Conservation (phyloP, 2,888 invertebrate genomes). For the Automeris io region DNA sequence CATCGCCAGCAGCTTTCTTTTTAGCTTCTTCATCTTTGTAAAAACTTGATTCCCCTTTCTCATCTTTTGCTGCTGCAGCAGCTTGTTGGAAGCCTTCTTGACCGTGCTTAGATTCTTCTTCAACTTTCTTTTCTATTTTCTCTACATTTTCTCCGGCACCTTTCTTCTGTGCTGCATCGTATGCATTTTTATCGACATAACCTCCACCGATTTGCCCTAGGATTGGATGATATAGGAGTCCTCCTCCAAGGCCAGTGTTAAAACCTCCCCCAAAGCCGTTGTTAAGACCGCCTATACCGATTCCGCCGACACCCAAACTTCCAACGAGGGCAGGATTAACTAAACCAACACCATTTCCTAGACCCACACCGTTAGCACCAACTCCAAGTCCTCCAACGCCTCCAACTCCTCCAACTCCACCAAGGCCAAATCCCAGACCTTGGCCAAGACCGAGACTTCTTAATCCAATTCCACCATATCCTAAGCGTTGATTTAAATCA, state of each 20-base stretch:
- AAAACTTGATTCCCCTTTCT: slow-evolving; percentile 69
- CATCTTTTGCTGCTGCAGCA: slow-evolving; percentile 73
- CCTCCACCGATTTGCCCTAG: slow-evolving; percentile 63
- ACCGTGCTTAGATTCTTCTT: slow-evolving; percentile 74
- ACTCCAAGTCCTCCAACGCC: slow-evolving; percentile 31
- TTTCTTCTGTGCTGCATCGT: slow-evolving; percentile 76
- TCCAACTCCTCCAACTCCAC: slow-evolving; percentile 36
- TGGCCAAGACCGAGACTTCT: slow-evolving; percentile 35
- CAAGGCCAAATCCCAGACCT: slow-evolving; percentile 31
- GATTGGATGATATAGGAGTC: slow-evolving; percentile 57
- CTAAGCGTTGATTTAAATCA: slow-evolving; percentile 23
- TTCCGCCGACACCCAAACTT: slow-evolving; percentile 41
- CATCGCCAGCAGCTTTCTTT: slow-evolving; percentile 77
- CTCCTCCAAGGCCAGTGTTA: slow-evolving; percentile 38
- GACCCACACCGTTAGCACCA: slow-evolving; percentile 28
- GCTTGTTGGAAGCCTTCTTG: slow-evolving; percentile 76
- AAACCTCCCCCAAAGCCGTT: slow-evolving; percentile 34
- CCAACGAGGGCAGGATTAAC: slow-evolving; percentile 18
- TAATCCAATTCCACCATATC: slow-evolving; percentile 23
- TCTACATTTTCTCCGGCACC: slow-evolving; percentile 73
- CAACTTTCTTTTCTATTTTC: slow-evolving; percentile 73
- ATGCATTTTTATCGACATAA: slow-evolving; percentile 74
- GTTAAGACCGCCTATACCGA: slow-evolving; percentile 45
- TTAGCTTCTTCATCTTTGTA: slow-evolving; percentile 75
- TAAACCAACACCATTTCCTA: slow-evolving; percentile 24